Percentiles rank a stretch among this genome's conserved stretches.
Conservation (phyloP, 2,888 invertebrate genomes). For the Encarsia formosa region DNA sequence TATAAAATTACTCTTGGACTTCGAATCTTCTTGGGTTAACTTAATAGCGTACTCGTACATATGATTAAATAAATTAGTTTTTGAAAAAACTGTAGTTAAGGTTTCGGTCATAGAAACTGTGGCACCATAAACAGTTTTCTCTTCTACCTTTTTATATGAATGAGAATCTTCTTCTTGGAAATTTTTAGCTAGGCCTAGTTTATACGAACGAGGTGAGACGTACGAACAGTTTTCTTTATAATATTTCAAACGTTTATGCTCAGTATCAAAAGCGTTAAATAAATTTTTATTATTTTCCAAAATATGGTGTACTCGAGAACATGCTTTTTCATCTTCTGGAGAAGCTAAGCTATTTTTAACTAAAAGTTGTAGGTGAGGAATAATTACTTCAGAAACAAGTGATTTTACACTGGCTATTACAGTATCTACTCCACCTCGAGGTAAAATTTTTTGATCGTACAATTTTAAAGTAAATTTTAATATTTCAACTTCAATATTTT, state of each 20-base stretch:
- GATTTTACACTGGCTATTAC: neutral
- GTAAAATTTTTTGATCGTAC: neutral
- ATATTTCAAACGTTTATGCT: neutral
- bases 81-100: neutral
- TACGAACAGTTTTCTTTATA: neutral
- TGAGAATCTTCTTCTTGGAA: too few relatives aligned
- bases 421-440: neutral
- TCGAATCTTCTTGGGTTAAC: too few relatives aligned
- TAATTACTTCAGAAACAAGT: neutral
- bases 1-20: too few relatives aligned
- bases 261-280: neutral
- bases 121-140: neutral
- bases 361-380: neutral
- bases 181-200: too few relatives aligned
- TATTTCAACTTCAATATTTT: too few relatives aligned
- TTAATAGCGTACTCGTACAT: too few relatives aligned
- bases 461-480: neutral
- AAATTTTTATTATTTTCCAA: neutral
- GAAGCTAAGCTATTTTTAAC: neutral
- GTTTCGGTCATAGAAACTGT: too few relatives aligned
- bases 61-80: neutral
- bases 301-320: neutral
- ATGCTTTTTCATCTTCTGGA: neutral
- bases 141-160: too few relatives aligned
- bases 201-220: neutral